These are phyloP conservation scores for Acrobasis suavella DNA, from an alignment of 2,888 invertebrate genomes.

Conservation along the genomic window DNA sequence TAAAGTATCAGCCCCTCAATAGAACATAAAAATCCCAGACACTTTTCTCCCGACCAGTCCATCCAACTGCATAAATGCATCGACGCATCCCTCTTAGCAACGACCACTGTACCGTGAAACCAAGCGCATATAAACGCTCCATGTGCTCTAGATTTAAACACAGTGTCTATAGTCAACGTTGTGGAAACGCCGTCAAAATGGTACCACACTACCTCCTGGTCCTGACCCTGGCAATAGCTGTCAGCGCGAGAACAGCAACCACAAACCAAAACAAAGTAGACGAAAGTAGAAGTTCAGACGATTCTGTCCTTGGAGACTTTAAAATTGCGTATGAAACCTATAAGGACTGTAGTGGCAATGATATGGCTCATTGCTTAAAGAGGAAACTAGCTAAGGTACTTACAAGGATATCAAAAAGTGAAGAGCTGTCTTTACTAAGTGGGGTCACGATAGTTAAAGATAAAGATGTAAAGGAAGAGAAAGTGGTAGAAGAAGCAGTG, in stretches of 20 bases:
- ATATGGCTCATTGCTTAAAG: slow-evolving; percentile 88
- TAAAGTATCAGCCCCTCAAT: neutral
- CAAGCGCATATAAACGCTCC: slow-evolving; percentile 77
- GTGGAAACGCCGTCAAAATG: slow-evolving; percentile 55
- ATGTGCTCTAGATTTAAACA: slow-evolving; percentile 68
- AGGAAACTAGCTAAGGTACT: slow-evolving; percentile 89
- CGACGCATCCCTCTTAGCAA: slow-evolving; percentile 73
- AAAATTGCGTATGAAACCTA: slow-evolving; percentile 90
- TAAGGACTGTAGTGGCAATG: slow-evolving; percentile 88
- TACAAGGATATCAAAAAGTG: slow-evolving; percentile 87
- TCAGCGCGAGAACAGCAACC: slow-evolving; percentile 77
- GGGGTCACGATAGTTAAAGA: slow-evolving; percentile 90
- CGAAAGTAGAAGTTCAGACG: slow-evolving; percentile 70
- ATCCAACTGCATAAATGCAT: slow-evolving; percentile 69
- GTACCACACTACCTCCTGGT: slow-evolving; percentile 82
- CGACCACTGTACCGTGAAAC: slow-evolving; percentile 75
- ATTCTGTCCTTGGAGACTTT: slow-evolving; percentile 84
- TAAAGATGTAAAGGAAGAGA: slow-evolving; percentile 68
- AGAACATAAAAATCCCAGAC: slow-evolving; percentile 14
- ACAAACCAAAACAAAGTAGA: slow-evolving; percentile 73
- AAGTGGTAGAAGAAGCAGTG: slow-evolving; percentile 87
- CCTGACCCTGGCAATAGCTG: slow-evolving; percentile 78
- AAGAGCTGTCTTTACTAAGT: slow-evolving; percentile 86
- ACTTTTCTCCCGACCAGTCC: slow-evolving; percentile 46
- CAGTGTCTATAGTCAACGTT: slow-evolving; percentile 58